phyloP scores from a whole-genome alignment of 2,888 invertebrate species.

The Drosophila parthenogenetica region DNA sequence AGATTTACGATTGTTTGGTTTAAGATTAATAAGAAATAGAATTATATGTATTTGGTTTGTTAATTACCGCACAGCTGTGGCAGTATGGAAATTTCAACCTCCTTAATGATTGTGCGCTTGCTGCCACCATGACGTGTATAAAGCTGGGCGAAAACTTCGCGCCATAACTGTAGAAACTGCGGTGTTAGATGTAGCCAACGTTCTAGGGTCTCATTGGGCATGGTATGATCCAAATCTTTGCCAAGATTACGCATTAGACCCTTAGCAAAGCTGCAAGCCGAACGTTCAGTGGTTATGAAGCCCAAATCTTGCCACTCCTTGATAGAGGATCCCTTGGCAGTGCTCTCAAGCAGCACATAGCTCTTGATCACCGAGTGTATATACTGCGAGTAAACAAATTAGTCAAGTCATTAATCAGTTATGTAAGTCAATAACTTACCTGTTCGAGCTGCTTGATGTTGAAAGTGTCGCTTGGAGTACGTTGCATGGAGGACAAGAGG shows the following conservation, averaged over 20 bases:
- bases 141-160: constrained; percentile 86
- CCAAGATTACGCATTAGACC: constrained; percentile 85
- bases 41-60: background rate
- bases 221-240: constrained; percentile 75
- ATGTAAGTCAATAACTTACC: constrained; percentile 46
- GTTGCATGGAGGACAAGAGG: constrained; percentile 66
- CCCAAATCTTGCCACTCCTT: constrained; percentile 88
- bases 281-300: constrained; percentile 87
- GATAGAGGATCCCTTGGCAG: constrained; percentile 86
- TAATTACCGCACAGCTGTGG: constrained; percentile 64
- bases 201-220: constrained; percentile 78
- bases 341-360: constrained; percentile 89
- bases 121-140: constrained; percentile 82
- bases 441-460: constrained; percentile 78
- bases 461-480: constrained; percentile 57
- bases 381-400: constrained; percentile 86
- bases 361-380: constrained; percentile 91
- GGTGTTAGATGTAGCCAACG: constrained; percentile 86
- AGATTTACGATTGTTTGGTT: constrained; percentile 20
- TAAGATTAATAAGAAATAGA: background rate
- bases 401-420: background rate
- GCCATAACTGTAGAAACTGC: constrained; percentile 86
- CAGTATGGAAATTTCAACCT: constrained; percentile 63
- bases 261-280: constrained; percentile 87
- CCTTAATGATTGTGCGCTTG: constrained; percentile 60